Base-by-base conservation (phyloP, 2,888 invertebrate genomes). In the Lymantria monacha region DNA sequence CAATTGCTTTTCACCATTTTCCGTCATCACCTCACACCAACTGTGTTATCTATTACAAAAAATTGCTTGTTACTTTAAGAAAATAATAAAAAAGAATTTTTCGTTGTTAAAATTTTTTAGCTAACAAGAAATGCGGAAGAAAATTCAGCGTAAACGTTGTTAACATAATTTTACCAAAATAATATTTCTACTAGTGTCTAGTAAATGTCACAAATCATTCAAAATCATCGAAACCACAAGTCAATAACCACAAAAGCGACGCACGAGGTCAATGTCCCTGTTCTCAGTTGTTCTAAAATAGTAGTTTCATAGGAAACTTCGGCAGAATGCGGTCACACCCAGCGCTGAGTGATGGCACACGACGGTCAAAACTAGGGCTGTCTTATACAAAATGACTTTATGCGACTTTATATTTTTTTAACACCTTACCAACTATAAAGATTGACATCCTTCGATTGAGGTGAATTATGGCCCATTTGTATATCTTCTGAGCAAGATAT, bases 221-320 rank as follows among this genome's bases (percentile, higher is more conserved):
- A 36, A 15, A 33, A 33, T 33, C 33, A 10, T 1, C 33, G 33
- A 33, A 10, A 10, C 33, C 13, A 14, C 41, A 13, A 7, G 41
- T 14, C 41, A 30, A 42, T 30, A 42, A 30, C n/a, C 30, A 30
- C 30, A 49, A 43, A 48, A 30, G 14, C 50, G 49, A 51, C 52
- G 49, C 42, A 51, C 42, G 61, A 70, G 75, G 73, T 75, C 75
- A 75, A 75, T 73, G 75, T 69, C 67, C 75, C 54, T 64, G 58
- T 61, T 58, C 55, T 55, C 61, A 68, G 62, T 63, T 53, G 56
- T 61, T 59, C 55, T 54, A 57, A 66, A 68, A 68, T 63, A 61
- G 54, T 49, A 44, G 36, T 61, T 61, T 54, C 59, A 56, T 54
- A 63, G 71, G 68, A 66, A 65, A 68, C 49, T 48, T 52, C 51